Base-by-base conservation (phyloP, 2,888 invertebrate genomes). In the Iselma pallidipennis region DNA sequence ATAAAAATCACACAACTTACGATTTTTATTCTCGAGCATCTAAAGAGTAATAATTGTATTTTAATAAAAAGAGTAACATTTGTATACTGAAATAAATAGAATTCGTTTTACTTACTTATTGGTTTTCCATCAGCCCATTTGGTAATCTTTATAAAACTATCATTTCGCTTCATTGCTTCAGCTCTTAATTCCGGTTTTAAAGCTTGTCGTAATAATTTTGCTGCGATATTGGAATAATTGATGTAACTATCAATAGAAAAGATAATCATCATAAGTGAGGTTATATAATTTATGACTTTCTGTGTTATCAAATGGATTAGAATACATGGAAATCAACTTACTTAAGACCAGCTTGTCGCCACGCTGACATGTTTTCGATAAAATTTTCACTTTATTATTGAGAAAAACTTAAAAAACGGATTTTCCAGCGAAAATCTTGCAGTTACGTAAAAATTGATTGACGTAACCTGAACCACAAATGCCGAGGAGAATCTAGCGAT, bases 211-310 rank as follows among this genome's bases (percentile, higher is more conserved):
- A 97, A 83, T 56, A 93, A 84, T 76, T 86, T 88, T 21, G 97
- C 96, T 76, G 96, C 96, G 78, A 98, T 94, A 81, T 91, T 93
- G 61, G 97, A 98, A 83, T 93, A 98, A 84, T 95, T 94, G 82
- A 98, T 92, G 86, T 98, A 98, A 85, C 96, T 98, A 29, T 29
- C 9, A 33, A 3, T 6, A 2, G 7, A 3, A 10, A 10, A 12
- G 21, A 68, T 65, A 67, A 51, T 12, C 26, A 29, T 37, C 25
- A 56, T 31, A 52, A 50, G 49, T 50, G 48, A 50, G 42, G 57
- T 25, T 50, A n/a, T n/a, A n/a, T n/a, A n/a, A n/a, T n/a, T n/a
- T n/a, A 31, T 28, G 53, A 42, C 7, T 16, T 26, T 21, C 29
- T 37, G 2, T 45, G 42, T 1, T 31, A 7, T 53, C 21, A 59